phyloP scores from a whole-genome alignment of 2,888 invertebrate genomes.

The Orchestes rusci region DNA sequence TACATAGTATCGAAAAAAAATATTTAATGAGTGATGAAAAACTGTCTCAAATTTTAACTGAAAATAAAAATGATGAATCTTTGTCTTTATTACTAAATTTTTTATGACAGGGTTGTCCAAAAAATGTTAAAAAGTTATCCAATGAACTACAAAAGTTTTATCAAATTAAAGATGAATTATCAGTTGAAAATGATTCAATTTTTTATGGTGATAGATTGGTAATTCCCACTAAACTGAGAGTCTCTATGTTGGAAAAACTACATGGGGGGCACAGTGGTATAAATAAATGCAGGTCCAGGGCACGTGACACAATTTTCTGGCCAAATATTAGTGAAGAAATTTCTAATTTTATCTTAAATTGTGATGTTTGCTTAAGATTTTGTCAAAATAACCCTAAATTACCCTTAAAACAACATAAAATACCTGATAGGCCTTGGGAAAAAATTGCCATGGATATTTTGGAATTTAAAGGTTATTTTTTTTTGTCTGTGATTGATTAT shows the following conservation, averaged over 20 bases:
- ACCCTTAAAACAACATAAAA: background rate
- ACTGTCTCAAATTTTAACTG: no score
- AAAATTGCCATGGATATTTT: background rate
- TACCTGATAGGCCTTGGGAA: background rate
- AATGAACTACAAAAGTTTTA: no score
- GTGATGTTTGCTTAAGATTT: background rate
- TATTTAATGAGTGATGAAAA: no score
- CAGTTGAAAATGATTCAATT: no score
- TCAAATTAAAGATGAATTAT: no score
- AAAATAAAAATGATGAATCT: background rate
- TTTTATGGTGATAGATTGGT: no score
- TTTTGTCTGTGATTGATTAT: conserved; percentile 1
- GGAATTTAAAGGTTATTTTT: no score
- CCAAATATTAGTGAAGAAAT: background rate
- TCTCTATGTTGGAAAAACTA: background rate
- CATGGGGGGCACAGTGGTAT: conserved; percentile 19
- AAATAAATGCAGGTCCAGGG: conserved; percentile 22
- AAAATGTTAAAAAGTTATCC: no score
- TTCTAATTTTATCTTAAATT: background rate
- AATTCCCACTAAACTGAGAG: conserved; percentile 6
- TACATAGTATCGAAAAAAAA: no score
- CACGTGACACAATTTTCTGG: conserved; percentile 16
- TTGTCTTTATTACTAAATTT: no score
- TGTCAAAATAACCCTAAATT: background rate
- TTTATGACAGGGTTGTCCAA: background rate